These are phyloP conservation scores for Catharus bicknelli DNA, from an alignment of 2,113 vertebrate genomes.

Conservation along the genomic window DNA sequence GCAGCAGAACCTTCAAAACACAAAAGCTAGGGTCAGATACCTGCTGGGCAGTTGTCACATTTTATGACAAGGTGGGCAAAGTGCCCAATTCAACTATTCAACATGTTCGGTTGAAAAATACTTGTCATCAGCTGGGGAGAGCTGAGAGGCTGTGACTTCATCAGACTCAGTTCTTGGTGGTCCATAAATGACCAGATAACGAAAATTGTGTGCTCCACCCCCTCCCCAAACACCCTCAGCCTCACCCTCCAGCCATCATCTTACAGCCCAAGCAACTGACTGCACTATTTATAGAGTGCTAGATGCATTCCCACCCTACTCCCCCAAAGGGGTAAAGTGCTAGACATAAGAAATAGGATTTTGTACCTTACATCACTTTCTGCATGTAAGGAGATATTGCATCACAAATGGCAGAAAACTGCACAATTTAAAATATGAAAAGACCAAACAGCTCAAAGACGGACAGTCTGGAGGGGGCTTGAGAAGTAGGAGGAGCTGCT, in stretches of 20 bases:
- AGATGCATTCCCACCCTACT: neutral
- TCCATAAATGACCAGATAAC: neutral
- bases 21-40: neutral
- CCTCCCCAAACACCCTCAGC: neutral
- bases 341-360: neutral
- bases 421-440: neutral
- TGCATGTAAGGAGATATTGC: neutral
- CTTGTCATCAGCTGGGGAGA: neutral
- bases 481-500: neutral
- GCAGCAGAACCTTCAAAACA: neutral
- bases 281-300: neutral
- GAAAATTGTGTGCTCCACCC: neutral
- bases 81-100: neutral
- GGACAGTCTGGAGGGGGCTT: neutral
- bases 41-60: fast-evolving
- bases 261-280: neutral
- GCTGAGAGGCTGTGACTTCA: neutral
- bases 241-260: neutral
- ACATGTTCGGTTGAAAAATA: neutral
- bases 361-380: neutral
- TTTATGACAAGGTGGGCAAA: neutral
- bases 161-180: neutral
- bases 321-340: neutral
- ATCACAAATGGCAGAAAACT: neutral
- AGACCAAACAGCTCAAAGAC: neutral